Conservation (phyloP, 2,888 invertebrate species). For the Morpho helenor region DNA sequence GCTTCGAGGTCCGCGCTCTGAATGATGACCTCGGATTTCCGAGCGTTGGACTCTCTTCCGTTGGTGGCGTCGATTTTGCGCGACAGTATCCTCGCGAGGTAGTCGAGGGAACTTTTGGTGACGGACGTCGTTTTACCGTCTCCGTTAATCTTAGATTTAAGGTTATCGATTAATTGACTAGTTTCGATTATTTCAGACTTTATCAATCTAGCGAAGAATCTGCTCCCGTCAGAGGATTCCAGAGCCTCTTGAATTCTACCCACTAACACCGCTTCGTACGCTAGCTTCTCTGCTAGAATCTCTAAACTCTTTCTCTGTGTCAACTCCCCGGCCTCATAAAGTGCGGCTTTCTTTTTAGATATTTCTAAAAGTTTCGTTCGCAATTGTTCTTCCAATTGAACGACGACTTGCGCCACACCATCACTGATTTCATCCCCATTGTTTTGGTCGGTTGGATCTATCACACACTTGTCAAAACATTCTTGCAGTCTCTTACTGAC, state of each 20-base stretch:
- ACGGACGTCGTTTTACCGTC: constrained; percentile 57
- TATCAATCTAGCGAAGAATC: constrained; percentile 80
- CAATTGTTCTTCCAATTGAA: constrained; percentile 83
- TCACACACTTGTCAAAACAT: constrained; percentile 79
- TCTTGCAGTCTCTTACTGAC: constrained; percentile 81
- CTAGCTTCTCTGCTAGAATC: constrained; percentile 87
- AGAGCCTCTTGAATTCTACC: constrained; percentile 84
- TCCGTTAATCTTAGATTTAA: constrained; percentile 83
- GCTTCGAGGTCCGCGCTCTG: constrained; percentile 73
- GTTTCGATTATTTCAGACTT: constrained; percentile 87
- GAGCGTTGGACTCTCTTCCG: constrained; percentile 43
- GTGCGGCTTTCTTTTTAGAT: constrained; percentile 81
- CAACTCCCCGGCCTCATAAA: constrained; percentile 83
- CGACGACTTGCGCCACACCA: constrained; percentile 80
- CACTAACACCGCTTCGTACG: constrained; percentile 87
- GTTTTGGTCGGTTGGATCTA: constrained; percentile 59
- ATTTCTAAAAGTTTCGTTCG: constrained; percentile 84
- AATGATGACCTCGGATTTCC: constrained; percentile 55
- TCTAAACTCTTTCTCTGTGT: constrained; percentile 84
- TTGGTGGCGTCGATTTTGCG: constrained; percentile 80
- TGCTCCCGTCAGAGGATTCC: constrained; percentile 75
- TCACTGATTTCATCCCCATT: constrained; percentile 55
- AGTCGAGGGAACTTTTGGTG: constrained; percentile 79
- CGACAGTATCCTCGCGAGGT: constrained; percentile 87
- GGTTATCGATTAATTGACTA: constrained; percentile 85